Evolutionary conservation across 2,113 vertebrate species (phyloP).

Genomic region (Tenebrosternarchus preto): DNA sequence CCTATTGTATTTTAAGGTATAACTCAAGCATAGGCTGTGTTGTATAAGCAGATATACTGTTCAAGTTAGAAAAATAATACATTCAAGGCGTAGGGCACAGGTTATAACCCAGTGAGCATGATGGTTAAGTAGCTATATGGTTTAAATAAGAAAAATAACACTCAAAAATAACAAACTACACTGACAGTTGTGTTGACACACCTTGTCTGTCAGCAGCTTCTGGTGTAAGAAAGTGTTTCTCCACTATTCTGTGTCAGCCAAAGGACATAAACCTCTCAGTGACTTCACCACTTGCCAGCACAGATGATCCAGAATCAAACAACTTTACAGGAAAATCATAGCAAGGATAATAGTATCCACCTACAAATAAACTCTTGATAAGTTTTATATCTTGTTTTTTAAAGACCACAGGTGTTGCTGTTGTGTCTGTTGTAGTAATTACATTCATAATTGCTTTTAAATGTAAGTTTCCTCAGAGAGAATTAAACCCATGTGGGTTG

Average conservation of each 20-base stretch:
- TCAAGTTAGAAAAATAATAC: too few species aligned
- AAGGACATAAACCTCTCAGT: constrained; percentile 23
- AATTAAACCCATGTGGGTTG: constrained; percentile 56
- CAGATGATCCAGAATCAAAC: not conserved
- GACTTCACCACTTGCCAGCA: constrained; percentile 45
- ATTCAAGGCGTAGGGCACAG: too few species aligned
- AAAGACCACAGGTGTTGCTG: constrained; percentile 1
- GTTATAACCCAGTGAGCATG: constrained; percentile 33
- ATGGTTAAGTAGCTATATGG: constrained; percentile 34
- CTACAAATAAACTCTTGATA: constrained; percentile 37
- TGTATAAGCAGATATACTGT: too few species aligned
- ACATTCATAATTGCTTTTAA: constrained; percentile 3
- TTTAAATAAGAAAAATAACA: constrained; percentile 40
- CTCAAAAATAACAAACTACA: constrained; percentile 47
- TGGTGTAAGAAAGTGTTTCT: constrained; percentile 33
- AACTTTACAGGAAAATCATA: constrained; percentile 23
- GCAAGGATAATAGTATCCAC: constrained; percentile 24
- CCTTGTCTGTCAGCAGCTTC: constrained; percentile 36
- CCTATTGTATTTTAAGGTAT: too few species aligned
- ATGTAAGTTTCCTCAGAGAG: constrained; percentile 4
- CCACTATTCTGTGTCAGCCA: constrained; percentile 25
- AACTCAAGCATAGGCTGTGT: constrained; percentile 27
- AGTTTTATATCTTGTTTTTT: constrained; percentile 17
- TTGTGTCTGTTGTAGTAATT: not conserved
- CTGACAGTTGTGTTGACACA: constrained; percentile 41